phyloP scores from a whole-genome alignment of 2,888 invertebrate genomes.

The Tetanocera ferruginea region DNA sequence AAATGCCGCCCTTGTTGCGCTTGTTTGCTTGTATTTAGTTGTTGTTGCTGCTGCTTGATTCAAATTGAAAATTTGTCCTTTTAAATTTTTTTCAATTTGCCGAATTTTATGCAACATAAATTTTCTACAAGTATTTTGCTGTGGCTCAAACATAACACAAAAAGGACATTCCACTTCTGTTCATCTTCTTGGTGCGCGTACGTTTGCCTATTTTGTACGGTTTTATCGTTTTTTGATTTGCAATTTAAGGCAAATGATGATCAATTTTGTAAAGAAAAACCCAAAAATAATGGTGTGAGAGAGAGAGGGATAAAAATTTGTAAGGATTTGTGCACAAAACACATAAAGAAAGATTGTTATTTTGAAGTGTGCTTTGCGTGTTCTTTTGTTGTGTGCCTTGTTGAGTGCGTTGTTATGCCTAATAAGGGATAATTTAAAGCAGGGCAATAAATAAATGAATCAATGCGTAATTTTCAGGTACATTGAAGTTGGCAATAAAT shows the following conservation, averaged over 20 bases:
- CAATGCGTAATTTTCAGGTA: conserved; percentile 38
- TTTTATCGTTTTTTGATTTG: conserved; percentile 65
- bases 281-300: background rate
- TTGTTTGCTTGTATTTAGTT: no score
- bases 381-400: background rate
- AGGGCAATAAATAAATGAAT: conserved; percentile 33
- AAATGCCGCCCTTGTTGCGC: background rate
- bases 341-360: conserved; percentile 1
- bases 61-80: conserved; percentile 19
- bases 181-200: background rate
- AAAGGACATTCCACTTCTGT: background rate
- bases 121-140: conserved; percentile 60
- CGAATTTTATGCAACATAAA: conserved; percentile 65
- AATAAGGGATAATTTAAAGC: conserved; percentile 29
- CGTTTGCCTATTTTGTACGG: conserved; percentile 49
- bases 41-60: background rate
- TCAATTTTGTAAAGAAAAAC: conserved; percentile 49
- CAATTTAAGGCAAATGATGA: conserved; percentile 65
- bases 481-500: conserved; percentile 41
- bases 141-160: background rate
- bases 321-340: background rate
- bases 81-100: conserved; percentile 23
- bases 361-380: conserved; percentile 10
- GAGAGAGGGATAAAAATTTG: background rate
- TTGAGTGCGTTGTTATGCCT: conserved; percentile 19